Percentiles rank a stretch among this genome's conserved stretches.
Evolutionary conservation across 2,797 vertebrate genomes (phyloP).

Genomic region (Nothura maculosa): DNA sequence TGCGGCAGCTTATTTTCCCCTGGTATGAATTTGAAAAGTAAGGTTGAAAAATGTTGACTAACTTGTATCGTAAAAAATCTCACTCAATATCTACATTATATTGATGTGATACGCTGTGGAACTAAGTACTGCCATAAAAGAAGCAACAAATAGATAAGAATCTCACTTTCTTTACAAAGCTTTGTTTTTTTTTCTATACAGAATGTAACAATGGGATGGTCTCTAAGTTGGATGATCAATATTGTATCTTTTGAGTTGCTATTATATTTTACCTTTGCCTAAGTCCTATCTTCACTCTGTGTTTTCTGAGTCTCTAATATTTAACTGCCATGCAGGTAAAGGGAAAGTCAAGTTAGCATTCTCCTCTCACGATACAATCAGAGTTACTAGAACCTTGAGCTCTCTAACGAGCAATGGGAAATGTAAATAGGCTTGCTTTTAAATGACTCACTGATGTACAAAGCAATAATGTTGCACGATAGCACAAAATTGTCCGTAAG

Average conservation of each 20-base stretch:
- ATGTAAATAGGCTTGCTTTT: conserved; percentile 37
- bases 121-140: neutral
- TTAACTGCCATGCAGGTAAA: conserved; percentile 8
- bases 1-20: neutral
- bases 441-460: conserved; percentile 1
- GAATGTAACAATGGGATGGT: neutral
- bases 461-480: neutral
- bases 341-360: neutral
- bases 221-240: neutral
- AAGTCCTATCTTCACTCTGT: neutral
- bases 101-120: neutral
- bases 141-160: neutral
- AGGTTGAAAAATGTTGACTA: neutral
- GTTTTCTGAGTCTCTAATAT: conserved; percentile 36
- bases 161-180: neutral
- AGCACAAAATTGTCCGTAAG: neutral
- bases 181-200: neutral
- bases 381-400: conserved; percentile 48
- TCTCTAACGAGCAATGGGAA: conserved; percentile 32
- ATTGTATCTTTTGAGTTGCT: neutral
- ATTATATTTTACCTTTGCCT: neutral
- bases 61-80: neutral
- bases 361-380: neutral
- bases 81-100: neutral
- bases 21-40: neutral